phyloP scores from a whole-genome alignment of 2,113 vertebrate species.

The Sapayoa aenigma region DNA sequence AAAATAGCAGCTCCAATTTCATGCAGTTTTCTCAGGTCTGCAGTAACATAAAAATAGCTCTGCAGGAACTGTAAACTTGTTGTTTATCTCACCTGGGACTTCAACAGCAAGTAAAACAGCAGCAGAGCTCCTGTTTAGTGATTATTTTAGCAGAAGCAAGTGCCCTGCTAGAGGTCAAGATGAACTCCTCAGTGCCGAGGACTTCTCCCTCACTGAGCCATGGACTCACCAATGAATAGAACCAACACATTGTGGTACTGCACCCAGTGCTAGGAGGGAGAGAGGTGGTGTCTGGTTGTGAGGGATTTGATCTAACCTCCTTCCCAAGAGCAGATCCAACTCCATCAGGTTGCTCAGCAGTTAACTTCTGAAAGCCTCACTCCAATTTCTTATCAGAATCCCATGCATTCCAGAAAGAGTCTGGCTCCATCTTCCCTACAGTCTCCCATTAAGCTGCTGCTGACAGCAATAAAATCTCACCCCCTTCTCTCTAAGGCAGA shows the following conservation, averaged over 20 bases:
- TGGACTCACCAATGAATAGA: not conserved
- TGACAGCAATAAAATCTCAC: not conserved
- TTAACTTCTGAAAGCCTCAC: not conserved
- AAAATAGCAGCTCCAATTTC: not conserved
- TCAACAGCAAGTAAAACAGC: not conserved
- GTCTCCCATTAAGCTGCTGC: not conserved
- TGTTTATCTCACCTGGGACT: not conserved
- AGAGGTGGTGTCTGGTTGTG: not conserved
- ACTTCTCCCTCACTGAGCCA: not conserved
- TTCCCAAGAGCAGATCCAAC: not conserved
- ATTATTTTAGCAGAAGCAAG: not conserved
- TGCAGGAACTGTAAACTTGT: not conserved
- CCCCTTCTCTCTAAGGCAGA: not conserved
- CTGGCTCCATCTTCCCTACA: not conserved
- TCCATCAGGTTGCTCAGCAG: not conserved
- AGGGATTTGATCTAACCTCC: not conserved
- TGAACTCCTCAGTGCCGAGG: not conserved
- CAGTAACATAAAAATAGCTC: not conserved
- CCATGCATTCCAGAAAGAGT: not conserved
- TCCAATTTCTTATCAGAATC: not conserved
- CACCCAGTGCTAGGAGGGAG: not conserved
- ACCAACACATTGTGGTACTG: not conserved
- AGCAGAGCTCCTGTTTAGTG: not conserved
- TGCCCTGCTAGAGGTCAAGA: not conserved
- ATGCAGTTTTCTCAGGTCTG: not conserved